phyloP scores from a whole-genome alignment of 2,113 vertebrate species.

The Symphodus melops region DNA sequence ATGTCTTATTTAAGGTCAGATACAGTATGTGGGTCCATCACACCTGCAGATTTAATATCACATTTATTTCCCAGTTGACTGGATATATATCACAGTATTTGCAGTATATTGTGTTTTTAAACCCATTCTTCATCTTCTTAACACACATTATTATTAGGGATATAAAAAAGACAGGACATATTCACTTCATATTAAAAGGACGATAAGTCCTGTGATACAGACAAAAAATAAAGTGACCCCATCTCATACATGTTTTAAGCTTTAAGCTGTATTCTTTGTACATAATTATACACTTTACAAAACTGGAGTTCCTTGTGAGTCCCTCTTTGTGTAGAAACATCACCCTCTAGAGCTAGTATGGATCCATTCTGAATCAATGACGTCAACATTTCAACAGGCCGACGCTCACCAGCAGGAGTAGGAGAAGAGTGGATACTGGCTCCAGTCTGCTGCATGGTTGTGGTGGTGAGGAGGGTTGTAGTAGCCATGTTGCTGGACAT shows the following conservation, averaged over 20 bases:
- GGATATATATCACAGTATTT: neutral
- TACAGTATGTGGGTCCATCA: neutral
- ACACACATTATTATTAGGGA: neutral
- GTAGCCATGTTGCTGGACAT: slow-evolving; percentile 47
- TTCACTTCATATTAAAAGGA: neutral
- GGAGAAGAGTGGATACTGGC: slow-evolving; percentile 88
- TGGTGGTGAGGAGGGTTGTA: slow-evolving; percentile 65
- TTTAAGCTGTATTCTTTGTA: neutral
- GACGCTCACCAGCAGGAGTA: slow-evolving; percentile 87
- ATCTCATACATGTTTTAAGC: neutral
- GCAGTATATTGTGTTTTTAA: neutral
- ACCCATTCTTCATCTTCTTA: neutral
- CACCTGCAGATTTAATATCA: slow-evolving; percentile 3
- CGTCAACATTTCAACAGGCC: neutral
- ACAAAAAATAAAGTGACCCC: neutral
- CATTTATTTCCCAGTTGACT: slow-evolving; percentile 41
- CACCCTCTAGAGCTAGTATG: neutral
- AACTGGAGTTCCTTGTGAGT: neutral
- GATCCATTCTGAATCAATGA: neutral
- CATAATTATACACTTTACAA: slow-evolving; percentile 28
- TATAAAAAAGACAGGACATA: neutral
- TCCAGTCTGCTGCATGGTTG: slow-evolving; percentile 85
- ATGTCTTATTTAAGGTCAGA: neutral
- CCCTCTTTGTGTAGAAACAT: neutral
- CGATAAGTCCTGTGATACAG: neutral